Percentiles rank a stretch among this genome's conserved stretches.
phyloP scores from a whole-genome alignment of 2,797 vertebrate genomes.

The Rousettus madagascariensis region DNA sequence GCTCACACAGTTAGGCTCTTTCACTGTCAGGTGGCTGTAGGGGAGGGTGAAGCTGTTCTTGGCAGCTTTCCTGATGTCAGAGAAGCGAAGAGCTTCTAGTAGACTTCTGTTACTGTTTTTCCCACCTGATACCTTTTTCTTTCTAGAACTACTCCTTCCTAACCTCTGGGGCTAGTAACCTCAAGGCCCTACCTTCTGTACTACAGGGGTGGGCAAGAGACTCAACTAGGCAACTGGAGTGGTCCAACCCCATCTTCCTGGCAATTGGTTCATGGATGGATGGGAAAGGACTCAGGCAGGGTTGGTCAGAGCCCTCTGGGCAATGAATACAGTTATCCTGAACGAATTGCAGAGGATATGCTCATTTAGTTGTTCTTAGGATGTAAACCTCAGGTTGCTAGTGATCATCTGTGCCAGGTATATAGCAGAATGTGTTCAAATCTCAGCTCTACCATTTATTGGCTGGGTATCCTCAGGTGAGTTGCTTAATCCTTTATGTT shows the following conservation, averaged over 20 bases:
- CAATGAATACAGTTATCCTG: neutral
- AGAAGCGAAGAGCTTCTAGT: neutral
- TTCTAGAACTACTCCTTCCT: neutral
- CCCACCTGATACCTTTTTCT: neutral
- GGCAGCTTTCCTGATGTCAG: neutral
- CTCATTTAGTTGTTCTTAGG: neutral
- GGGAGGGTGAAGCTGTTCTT: neutral
- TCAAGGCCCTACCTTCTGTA: neutral
- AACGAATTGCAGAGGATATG: neutral
- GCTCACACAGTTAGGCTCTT: neutral
- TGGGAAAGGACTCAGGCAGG: neutral
- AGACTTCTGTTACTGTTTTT: neutral
- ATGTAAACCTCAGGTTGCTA: neutral
- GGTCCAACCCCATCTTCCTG: neutral
- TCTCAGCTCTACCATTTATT: neutral
- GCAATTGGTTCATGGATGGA: neutral
- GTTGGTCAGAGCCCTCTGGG: neutral
- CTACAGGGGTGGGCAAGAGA: neutral
- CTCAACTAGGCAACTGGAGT: neutral
- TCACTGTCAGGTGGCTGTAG: neutral
- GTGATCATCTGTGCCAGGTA: neutral
- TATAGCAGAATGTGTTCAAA: neutral
- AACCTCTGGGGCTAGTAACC: neutral
- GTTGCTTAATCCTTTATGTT: neutral
- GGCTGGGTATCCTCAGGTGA: neutral